A percentile compares a stretch with the other conserved stretches of the same genome.
Evolutionary conservation across 2,888 invertebrate genomes (phyloP).

Genomic region (Pachliopta kotzebuea): DNA sequence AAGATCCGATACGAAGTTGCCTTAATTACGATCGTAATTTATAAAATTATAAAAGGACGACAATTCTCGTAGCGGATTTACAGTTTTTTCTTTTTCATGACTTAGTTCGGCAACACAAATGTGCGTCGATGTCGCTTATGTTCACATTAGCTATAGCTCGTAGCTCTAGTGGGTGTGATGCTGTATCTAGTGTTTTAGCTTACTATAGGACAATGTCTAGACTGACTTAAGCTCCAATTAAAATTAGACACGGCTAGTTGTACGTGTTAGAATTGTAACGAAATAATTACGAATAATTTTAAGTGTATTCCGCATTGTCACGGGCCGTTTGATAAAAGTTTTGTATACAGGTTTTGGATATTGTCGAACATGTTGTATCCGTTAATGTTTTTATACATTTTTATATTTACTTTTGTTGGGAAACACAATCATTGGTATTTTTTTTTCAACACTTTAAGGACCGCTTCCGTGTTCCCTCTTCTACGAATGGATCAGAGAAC

Average conservation of each 20-base stretch:
- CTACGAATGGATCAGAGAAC: too few relatives aligned
- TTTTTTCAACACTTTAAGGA: too few relatives aligned
- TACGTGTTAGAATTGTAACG: constrained; percentile 61
- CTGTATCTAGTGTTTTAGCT: constrained; percentile 41
- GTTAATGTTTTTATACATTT: constrained; percentile 50
- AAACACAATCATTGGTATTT: constrained; percentile 17
- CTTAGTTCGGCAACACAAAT: not conserved
- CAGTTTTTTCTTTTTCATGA: constrained; percentile 1
- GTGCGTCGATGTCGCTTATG: constrained; percentile 30
- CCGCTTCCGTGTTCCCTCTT: not conserved
- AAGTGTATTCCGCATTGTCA: constrained; percentile 55
- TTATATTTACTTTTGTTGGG: constrained; percentile 33
- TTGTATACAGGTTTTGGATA: constrained; percentile 52
- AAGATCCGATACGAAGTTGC: too few relatives aligned
- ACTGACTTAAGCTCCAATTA: constrained; percentile 74
- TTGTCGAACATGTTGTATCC: constrained; percentile 43
- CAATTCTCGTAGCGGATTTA: not conserved
- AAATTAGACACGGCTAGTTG: constrained; percentile 44
- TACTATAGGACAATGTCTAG: constrained; percentile 72
- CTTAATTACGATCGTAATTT: not conserved
- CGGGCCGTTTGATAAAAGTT: constrained; percentile 60
- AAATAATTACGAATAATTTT: constrained; percentile 53
- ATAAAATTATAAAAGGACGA: not conserved
- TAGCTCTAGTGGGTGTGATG: constrained; percentile 42
- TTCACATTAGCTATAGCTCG: constrained; percentile 37